Conservation (phyloP, 92 coral and sea anemone species). For the Nematostella vectensis region DNA sequence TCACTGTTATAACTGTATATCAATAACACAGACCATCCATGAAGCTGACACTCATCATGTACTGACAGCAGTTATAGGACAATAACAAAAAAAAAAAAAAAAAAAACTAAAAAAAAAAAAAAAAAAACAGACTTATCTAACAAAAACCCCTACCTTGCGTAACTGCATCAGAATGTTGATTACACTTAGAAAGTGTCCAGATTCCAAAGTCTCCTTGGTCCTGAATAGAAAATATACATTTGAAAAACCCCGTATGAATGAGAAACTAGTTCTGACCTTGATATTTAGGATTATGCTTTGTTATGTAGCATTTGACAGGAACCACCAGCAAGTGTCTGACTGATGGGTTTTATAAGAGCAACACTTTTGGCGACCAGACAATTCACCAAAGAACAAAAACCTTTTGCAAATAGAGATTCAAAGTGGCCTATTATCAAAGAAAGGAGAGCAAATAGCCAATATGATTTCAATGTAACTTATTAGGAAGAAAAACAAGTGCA, state of each 20-base stretch:
- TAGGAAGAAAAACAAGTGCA: too few species aligned
- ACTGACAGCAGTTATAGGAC: slow-evolving; percentile 4
- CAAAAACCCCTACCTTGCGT: slow-evolving; percentile 61
- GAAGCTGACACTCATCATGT: slow-evolving; percentile 63
- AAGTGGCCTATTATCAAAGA: too few species aligned
- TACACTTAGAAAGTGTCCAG: slow-evolving; percentile 96
- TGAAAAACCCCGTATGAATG: background rate
- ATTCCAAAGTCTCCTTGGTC: slow-evolving; percentile 93
- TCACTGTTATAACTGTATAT: slow-evolving; percentile 56
- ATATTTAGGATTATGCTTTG: background rate
- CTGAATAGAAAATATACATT: slow-evolving; percentile 30
- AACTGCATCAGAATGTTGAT: slow-evolving; percentile 97
- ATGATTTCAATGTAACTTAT: too few species aligned
- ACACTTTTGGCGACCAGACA: too few species aligned
- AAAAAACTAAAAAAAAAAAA: too few species aligned
- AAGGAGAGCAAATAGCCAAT: too few species aligned
- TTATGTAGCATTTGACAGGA: slow-evolving; percentile 77
- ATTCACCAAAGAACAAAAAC: too few species aligned
- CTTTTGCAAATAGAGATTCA: too few species aligned
- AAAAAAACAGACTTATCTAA: too few species aligned
- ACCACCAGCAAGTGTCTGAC: slow-evolving; percentile 26
- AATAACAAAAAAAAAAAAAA: too few species aligned
- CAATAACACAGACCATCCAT: slow-evolving; percentile 98
- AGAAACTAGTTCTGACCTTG: too few species aligned
- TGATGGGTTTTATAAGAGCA: slow-evolving; percentile 26